Conservation (phyloP, 2,888 invertebrate genomes). For the Xestia xanthographa region DNA sequence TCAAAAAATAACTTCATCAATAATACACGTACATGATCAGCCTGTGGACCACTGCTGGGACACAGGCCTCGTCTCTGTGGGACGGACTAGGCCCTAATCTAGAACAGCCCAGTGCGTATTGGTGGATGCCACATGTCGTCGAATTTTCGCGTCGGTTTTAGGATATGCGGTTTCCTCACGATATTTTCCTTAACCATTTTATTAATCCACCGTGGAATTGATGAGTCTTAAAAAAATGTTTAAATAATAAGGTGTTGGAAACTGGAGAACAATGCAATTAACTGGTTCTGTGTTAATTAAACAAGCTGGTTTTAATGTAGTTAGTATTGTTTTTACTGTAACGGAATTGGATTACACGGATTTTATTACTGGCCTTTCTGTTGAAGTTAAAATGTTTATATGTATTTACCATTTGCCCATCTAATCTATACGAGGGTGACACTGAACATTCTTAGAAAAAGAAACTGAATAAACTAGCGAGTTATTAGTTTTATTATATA, state of each 20-base stretch:
- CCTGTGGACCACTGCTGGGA: no score
- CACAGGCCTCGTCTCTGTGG: no score
- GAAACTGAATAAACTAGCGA: no score
- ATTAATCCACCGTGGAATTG: no score
- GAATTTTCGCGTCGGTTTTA: no score
- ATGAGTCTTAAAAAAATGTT: constrained; percentile 1
- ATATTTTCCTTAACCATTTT: no score
- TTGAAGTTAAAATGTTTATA: background rate
- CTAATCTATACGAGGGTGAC: no score
- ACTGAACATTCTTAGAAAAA: no score
- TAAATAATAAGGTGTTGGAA: background rate
- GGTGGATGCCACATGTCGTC: background rate
- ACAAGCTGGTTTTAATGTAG: background rate
- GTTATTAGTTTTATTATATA: no score
- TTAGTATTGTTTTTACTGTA: background rate
- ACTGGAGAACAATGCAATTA: constrained; percentile 15
- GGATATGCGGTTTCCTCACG: background rate
- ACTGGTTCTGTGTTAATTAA: background rate
- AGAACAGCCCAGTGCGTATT: background rate
- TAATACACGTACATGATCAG: no score
- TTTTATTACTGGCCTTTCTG: background rate
- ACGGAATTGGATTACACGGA: background rate
- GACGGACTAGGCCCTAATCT: background rate
- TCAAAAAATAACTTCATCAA: background rate
- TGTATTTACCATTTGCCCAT: no score